Evolutionary conservation across 2,113 vertebrate genomes (phyloP).

Genomic region (Microcebus ravelobensis): DNA sequence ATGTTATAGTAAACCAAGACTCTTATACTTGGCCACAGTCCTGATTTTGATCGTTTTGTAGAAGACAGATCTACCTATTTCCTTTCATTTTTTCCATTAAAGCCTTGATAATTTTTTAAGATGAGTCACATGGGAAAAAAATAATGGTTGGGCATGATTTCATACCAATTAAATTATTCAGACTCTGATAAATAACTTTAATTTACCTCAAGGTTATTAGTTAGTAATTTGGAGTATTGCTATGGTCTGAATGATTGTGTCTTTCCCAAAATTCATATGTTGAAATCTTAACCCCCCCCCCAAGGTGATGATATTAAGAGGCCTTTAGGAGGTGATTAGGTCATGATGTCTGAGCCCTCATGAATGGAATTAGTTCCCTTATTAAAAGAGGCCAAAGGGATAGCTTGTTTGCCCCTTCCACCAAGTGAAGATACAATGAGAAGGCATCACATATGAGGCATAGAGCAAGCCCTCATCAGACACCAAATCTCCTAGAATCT

Average conservation of each 20-base stretch:
- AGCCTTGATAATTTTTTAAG: slow-evolving; percentile 48
- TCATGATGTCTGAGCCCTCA: neutral
- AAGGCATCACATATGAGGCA: neutral
- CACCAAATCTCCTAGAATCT: neutral
- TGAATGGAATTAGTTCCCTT: neutral
- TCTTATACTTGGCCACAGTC: neutral
- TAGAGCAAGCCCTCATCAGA: neutral
- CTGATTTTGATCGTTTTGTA: slow-evolving; percentile 36
- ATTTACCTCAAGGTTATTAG: neutral
- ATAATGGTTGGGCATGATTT: neutral
- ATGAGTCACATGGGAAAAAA: neutral
- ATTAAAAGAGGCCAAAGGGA: neutral
- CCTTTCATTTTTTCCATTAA: neutral
- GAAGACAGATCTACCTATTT: neutral
- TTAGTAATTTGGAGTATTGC: neutral
- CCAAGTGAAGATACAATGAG: neutral
- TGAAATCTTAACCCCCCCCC: neutral
- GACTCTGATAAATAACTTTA: neutral
- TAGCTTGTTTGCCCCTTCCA: neutral
- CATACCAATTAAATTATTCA: slow-evolving; percentile 45
- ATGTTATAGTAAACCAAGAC: neutral
- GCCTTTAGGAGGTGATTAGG: neutral
- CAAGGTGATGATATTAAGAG: neutral
- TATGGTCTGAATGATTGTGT: neutral
- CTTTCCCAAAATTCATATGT: neutral